These are phyloP conservation scores for Nyctibius bracteatus DNA, from an alignment of 2,113 vertebrate genomes.

Conservation along the genomic window DNA sequence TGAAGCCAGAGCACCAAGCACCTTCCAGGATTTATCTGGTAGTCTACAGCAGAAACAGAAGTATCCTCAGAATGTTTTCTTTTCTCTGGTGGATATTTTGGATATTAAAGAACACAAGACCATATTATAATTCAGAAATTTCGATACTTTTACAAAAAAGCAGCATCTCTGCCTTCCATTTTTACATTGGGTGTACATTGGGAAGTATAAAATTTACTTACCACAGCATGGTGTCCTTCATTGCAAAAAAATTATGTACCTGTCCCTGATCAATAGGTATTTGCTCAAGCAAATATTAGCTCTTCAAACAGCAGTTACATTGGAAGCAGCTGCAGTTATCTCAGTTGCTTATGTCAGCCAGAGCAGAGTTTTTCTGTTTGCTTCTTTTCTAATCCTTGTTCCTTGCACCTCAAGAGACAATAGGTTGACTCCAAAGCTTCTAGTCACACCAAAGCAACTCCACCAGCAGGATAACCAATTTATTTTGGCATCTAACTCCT, in stretches of 20 bases:
- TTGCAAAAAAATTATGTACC: neutral
- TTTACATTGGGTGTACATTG: neutral
- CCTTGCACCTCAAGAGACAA: neutral
- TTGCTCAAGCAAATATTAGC: neutral
- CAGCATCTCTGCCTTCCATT: neutral
- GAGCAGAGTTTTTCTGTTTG: neutral
- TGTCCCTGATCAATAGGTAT: neutral
- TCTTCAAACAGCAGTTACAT: neutral
- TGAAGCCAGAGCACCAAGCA: neutral
- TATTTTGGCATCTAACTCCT: neutral
- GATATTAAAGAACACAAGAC: neutral
- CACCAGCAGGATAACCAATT: neutral
- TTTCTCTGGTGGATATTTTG: neutral
- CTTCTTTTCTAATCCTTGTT: neutral
- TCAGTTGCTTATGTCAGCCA: neutral
- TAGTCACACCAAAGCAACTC: neutral
- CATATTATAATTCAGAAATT: neutral
- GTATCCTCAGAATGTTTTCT: neutral
- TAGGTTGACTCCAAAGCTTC: neutral
- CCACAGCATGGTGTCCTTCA: neutral
- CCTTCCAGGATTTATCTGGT: neutral
- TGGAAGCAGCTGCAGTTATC: slow-evolving; percentile 6
- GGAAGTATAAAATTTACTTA: neutral
- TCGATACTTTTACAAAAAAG: neutral
- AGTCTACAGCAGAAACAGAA: neutral